phyloP scores from a whole-genome alignment of 1,140 invertebrate genomes.

The Stratiolaelaps scimitus region DNA sequence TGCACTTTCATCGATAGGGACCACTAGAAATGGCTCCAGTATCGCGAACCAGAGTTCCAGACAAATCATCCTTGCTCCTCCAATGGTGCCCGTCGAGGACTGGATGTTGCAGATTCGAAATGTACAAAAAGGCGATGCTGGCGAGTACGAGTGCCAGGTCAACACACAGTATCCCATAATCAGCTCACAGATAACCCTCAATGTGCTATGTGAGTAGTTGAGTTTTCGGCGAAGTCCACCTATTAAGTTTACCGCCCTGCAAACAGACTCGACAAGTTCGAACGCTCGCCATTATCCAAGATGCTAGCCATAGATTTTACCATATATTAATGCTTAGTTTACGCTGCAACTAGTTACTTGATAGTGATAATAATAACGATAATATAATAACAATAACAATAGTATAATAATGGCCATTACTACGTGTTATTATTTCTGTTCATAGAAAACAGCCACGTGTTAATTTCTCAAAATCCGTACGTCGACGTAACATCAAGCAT shows the following conservation, averaged over 20 bases:
- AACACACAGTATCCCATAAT: constrained; percentile 59
- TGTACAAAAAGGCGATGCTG: constrained; percentile 57
- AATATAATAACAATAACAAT: too few species aligned
- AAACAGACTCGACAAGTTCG: constrained; percentile 1
- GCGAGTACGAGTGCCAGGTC: constrained; percentile 70
- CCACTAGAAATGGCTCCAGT: too few species aligned
- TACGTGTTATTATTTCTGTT: too few species aligned
- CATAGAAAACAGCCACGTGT: too few species aligned
- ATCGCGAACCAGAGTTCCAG: too few species aligned
- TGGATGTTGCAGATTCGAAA: constrained; percentile 69
- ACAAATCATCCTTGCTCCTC: constrained; percentile 44
- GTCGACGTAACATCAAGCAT: too few species aligned
- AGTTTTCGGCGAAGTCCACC: constrained; percentile 34
- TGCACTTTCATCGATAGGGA: constrained; percentile 51
- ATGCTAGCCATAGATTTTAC: neutral
- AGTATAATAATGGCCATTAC: too few species aligned
- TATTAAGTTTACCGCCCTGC: neutral
- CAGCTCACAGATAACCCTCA: constrained; percentile 63
- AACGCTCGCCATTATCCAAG: constrained; percentile 46
- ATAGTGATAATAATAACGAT: too few species aligned
- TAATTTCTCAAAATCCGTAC: too few species aligned
- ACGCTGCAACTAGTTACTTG: too few species aligned
- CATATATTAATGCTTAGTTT: constrained; percentile 9
- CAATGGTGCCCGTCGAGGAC: constrained; percentile 47
- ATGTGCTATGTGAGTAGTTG: constrained; percentile 62